Evolutionary conservation across 2,113 vertebrate genomes (phyloP).

Genomic region (Muntiacus muntjak): DNA sequence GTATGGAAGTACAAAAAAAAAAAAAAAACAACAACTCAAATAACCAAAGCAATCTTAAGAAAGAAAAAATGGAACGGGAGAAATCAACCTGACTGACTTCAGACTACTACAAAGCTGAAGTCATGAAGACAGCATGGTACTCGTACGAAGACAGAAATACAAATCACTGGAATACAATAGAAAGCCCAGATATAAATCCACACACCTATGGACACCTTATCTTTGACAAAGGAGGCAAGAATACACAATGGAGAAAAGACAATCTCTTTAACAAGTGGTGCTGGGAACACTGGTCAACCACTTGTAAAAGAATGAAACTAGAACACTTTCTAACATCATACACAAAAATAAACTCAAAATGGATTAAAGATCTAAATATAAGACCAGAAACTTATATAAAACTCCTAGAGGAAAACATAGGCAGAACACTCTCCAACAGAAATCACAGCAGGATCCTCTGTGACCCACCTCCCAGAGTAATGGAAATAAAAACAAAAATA

Average conservation of each 20-base stretch:
- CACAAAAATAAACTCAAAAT: neutral
- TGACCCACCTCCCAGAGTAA: neutral
- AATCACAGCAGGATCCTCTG: neutral
- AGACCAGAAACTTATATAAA: neutral
- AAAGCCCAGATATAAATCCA: neutral
- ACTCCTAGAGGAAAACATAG: neutral
- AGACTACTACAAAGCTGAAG: neutral
- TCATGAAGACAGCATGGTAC: neutral
- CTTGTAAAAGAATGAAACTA: neutral
- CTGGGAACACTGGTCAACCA: neutral
- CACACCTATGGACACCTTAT: neutral
- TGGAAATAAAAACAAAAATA: neutral
- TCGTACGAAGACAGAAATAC: neutral
- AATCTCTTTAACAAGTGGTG: neutral
- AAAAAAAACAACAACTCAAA: neutral
- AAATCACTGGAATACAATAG: neutral
- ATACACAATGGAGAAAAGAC: neutral
- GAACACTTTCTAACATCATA: neutral
- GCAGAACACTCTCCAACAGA: neutral
- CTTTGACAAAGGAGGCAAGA: neutral
- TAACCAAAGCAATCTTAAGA: neutral
- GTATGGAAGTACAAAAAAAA: accelerated
- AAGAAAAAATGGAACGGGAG: neutral
- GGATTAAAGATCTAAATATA: neutral
- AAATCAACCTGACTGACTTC: neutral